Evolutionary conservation across 2,888 invertebrate genomes (phyloP).

Genomic region (Digitonthophagus gazella): DNA sequence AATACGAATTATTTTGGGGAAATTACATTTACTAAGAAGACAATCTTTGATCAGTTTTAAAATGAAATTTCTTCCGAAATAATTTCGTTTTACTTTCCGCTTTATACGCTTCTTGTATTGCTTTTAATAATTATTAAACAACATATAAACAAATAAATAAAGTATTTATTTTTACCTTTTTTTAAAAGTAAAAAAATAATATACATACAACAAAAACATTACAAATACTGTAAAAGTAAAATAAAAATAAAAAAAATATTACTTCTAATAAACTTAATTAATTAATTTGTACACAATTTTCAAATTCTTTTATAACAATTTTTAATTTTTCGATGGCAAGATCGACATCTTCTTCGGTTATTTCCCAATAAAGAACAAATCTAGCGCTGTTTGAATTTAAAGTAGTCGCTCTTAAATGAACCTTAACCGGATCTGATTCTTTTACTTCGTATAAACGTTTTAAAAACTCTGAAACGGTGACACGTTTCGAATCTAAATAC

Average conservation of each 20-base stretch:
- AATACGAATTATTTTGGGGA: neutral
- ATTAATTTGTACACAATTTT: conserved; percentile 35
- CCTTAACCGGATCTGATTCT: conserved; percentile 53
- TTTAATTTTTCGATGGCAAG: conserved; percentile 69
- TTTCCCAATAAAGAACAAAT: conserved; percentile 70
- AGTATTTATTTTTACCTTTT: neutral
- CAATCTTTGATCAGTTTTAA: neutral
- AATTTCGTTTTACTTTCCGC: neutral
- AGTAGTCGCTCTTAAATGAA: conserved; percentile 60
- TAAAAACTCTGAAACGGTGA: conserved; percentile 58
- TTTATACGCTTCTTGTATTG: neutral
- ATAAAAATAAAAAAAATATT: neutral
- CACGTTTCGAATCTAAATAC: conserved; percentile 53
- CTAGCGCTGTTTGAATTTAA: conserved; percentile 62
- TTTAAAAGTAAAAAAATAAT: neutral
- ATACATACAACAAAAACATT: neutral
- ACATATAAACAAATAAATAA: neutral
- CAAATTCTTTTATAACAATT: conserved; percentile 65
- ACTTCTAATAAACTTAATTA: neutral
- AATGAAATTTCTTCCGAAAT: neutral
- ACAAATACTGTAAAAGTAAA: conserved; percentile 5
- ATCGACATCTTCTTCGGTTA: conserved; percentile 64
- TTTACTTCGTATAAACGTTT: conserved; percentile 53
- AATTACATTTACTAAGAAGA: neutral
- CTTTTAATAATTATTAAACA: neutral